phyloP scores from a whole-genome alignment of 2,888 invertebrate species.

The Agrenia bidenticulata region DNA sequence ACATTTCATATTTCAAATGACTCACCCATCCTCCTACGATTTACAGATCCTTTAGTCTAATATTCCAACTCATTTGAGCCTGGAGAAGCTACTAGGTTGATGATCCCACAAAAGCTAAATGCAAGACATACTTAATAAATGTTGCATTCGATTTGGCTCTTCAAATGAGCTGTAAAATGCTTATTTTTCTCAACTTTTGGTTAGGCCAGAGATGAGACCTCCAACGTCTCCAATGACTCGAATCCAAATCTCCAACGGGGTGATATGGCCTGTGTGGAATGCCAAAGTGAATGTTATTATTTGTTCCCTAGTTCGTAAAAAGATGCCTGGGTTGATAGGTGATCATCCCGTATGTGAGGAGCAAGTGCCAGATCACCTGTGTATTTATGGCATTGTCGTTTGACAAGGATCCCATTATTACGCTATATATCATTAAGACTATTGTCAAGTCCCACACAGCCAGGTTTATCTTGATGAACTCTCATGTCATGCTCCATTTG shows the following conservation, averaged over 20 bases:
- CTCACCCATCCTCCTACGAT: background rate
- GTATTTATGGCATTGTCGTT: conserved; percentile 18
- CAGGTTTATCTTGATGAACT: conserved; percentile 26
- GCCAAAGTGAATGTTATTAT: background rate
- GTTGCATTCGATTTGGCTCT: too few species aligned
- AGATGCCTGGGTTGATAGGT: background rate
- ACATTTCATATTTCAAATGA: too few species aligned
- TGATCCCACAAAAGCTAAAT: too few species aligned
- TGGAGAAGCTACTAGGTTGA: too few species aligned
- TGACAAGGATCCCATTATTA: conserved; percentile 23
- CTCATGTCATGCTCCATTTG: conserved; percentile 19
- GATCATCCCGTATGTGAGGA: background rate
- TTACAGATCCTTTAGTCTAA: background rate
- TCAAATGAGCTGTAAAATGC: too few species aligned
- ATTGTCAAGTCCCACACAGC: conserved; percentile 28
- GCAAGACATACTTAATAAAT: too few species aligned
- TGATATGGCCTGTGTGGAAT: background rate
- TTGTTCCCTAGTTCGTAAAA: too few species aligned
- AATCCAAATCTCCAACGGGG: background rate
- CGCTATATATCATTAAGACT: conserved; percentile 36
- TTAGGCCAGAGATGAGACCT: background rate
- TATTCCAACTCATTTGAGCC: too few species aligned
- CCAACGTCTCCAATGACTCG: background rate
- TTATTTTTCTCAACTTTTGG: too few species aligned
- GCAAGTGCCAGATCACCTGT: conserved; percentile 6